phyloP scores from a whole-genome alignment of 2,797 vertebrate genomes.

The Calcarius lapponicus region DNA sequence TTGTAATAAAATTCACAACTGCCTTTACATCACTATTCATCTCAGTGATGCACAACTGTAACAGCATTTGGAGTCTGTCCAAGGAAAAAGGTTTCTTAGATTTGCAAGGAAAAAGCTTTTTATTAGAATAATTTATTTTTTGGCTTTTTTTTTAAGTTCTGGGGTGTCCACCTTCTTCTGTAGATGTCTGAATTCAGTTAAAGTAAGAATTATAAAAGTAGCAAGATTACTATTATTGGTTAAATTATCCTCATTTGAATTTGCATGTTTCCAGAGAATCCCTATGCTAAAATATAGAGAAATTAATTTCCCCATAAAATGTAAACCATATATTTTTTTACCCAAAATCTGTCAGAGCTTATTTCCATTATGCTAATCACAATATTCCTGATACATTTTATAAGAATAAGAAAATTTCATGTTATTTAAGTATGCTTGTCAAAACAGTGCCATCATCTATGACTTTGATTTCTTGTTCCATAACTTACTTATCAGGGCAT shows the following conservation, averaged over 20 bases:
- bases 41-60: constrained; percentile 44
- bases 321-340: neutral
- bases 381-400: neutral
- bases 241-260: neutral
- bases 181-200: neutral
- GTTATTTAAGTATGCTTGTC: neutral
- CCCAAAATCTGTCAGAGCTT: neutral
- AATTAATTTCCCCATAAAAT: neutral
- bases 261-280: neutral
- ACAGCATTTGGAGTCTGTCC: constrained; percentile 45
- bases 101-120: neutral
- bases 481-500: neutral
- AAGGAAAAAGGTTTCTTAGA: neutral
- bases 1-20: constrained; percentile 38
- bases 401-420: neutral
- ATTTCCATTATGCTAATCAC: neutral
- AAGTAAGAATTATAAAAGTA: neutral
- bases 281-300: neutral
- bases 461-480: neutral
- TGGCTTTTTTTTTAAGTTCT: neutral
- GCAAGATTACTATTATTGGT: neutral
- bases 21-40: constrained; percentile 16
- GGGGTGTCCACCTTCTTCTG: neutral
- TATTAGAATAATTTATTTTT: neutral
- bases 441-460: neutral